Evolutionary conservation across 2,113 vertebrate genomes (phyloP).

Genomic region (Embiotoca jacksoni): DNA sequence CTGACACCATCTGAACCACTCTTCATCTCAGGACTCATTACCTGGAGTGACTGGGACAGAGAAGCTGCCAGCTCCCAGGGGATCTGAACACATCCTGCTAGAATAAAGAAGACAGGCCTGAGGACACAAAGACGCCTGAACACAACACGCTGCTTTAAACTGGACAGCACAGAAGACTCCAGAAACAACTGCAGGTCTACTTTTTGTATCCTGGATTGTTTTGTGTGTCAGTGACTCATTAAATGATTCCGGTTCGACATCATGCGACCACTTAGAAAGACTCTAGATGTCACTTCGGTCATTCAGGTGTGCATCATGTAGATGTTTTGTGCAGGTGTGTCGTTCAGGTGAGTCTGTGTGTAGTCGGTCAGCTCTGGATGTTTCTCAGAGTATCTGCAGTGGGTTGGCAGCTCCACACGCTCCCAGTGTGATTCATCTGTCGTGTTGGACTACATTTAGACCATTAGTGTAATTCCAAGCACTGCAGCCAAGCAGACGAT

Average conservation of each 20-base stretch:
- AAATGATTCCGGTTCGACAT: no score
- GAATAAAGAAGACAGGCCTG: not conserved
- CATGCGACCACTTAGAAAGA: no score
- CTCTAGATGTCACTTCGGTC: no score
- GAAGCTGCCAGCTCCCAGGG: not conserved
- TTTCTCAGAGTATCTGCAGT: constrained; percentile 44
- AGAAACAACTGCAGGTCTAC: no score
- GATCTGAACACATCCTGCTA: constrained; percentile 12
- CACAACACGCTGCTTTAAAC: not conserved
- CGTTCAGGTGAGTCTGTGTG: not conserved
- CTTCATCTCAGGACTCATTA: constrained; percentile 22
- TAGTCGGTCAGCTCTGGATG: no score
- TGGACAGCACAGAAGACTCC: no score
- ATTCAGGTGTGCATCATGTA: no score
- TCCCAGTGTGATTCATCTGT: constrained; percentile 36
- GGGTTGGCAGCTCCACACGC: constrained; percentile 43
- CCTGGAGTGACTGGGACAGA: not conserved
- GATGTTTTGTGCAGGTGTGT: no score
- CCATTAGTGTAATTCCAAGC: constrained; percentile 64
- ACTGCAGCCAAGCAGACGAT: constrained; percentile 38
- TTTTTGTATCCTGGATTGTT: no score
- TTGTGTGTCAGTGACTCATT: no score
- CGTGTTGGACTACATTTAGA: constrained; percentile 38
- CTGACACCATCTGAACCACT: not conserved
- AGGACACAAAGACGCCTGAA: constrained; percentile 13